Evolutionary conservation across 2,113 vertebrate species (phyloP).

Genomic region (Callorhinus ursinus): DNA sequence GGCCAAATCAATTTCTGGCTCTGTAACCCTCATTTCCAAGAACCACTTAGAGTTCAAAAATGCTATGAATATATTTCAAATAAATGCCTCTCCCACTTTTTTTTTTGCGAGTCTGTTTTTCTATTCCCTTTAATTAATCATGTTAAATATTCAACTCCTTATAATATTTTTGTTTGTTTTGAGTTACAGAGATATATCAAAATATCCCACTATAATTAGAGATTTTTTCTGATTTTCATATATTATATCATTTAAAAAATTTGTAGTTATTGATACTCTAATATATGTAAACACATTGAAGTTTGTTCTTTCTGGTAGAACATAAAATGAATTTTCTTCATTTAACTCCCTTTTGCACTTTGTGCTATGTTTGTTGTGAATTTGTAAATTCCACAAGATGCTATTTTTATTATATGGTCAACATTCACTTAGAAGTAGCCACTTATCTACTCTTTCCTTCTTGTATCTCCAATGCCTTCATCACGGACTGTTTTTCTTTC

Average conservation of each 20-base stretch:
- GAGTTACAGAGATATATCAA: neutral
- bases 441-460: neutral
- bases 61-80: neutral
- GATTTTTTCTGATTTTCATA: neutral
- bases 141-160: neutral
- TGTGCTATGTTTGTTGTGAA: neutral
- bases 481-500: neutral
- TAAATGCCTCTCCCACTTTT: neutral
- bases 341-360: neutral
- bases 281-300: neutral
- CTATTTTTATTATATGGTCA: neutral
- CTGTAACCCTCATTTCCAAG: neutral
- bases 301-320: neutral
- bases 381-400: neutral
- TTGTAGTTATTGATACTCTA: neutral
- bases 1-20: neutral
- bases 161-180: neutral
- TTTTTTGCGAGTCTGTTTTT: neutral
- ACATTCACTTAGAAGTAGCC: neutral
- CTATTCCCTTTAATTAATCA: neutral
- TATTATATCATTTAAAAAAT: neutral
- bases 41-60: neutral
- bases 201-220: neutral
- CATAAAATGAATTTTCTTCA: neutral
- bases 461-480: neutral